A percentile compares a stretch with the other conserved stretches of the same genome.
Evolutionary conservation across 2,113 vertebrate genomes (phyloP).

Genomic region (Tachysurus fulvidraco): DNA sequence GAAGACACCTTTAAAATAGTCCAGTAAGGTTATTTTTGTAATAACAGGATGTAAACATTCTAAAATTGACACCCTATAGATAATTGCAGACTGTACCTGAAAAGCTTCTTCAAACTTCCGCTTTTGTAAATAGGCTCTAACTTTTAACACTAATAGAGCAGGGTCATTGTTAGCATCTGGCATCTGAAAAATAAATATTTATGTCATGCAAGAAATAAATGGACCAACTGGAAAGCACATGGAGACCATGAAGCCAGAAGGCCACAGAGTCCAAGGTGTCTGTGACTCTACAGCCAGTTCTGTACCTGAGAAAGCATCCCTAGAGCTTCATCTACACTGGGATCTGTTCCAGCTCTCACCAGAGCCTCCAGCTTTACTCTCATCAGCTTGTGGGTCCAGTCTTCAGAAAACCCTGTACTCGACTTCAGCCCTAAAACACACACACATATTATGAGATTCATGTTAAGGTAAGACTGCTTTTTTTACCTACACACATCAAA

Average conservation of each 20-base stretch:
- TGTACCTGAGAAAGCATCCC: constrained; percentile 81
- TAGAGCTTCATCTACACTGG: constrained; percentile 80
- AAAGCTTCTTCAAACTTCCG: constrained; percentile 77
- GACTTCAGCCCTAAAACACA: constrained; percentile 61
- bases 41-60: background rate
- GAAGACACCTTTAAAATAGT: constrained; percentile 75
- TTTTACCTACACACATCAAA: background rate
- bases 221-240: background rate
- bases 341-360: constrained; percentile 71
- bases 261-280: background rate
- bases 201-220: background rate
- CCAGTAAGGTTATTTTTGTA: background rate
- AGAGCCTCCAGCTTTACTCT: constrained; percentile 79
- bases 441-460: background rate
- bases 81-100: constrained; percentile 73
- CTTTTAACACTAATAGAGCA: constrained; percentile 75
- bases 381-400: constrained; percentile 73
- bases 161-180: constrained; percentile 76
- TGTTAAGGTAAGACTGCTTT: background rate
- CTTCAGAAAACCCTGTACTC: constrained; percentile 55
- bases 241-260: background rate
- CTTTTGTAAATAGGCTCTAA: constrained; percentile 81
- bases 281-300: background rate
- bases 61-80: background rate
- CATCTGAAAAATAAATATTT: constrained; percentile 72